Base-by-base conservation (phyloP, 2,888 invertebrate genomes). In the Timandra comae region DNA sequence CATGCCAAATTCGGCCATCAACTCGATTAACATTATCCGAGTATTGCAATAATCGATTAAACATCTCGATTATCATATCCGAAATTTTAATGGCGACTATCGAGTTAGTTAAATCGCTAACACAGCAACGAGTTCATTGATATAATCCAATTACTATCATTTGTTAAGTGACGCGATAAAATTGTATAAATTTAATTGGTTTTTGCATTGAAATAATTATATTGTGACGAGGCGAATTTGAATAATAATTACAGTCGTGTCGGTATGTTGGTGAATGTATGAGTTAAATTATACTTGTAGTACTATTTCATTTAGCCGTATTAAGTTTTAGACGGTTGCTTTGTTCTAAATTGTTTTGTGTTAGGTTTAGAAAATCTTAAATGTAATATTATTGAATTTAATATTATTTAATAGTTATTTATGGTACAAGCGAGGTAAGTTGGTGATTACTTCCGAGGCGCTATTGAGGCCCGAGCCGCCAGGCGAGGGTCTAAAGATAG, bases 261-360 rank as follows among this genome's bases (percentile, higher is more conserved):
- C n/a, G n/a, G n/a, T n/a, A n/a, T n/a, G n/a, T n/a, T n/a, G n/a
- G n/a, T n/a, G n/a, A n/a, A n/a, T n/a, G n/a, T n/a, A n/a, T n/a
- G n/a, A n/a, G n/a, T n/a, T n/a, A n/a, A n/a, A n/a, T n/a, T n/a
- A n/a, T n/a, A n/a, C n/a, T n/a, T n/a, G n/a, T n/a, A n/a, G n/a
- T n/a, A n/a, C n/a, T n/a, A n/a, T 16, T 16, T 16, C 16, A 35
- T 38, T 33, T 30, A 25, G 22, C 29, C 25, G 8, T 16, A 16
- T 56, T 48, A 39, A 49, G 44, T 48, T 58, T 54, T 71, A 67
- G 70, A 74, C 60, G 50, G 48, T 55, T 72, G 73, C 69, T 71
- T 61, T 56, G 57, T 65, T 66, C 62, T 59, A n/a, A n/a, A n/a
- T n/a, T n/a, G n/a, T n/a, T n/a, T n/a, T n/a, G n/a, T n/a, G n/a